Evolutionary conservation across 2,797 vertebrate species (phyloP).

Genomic region (Kryptopterus vitreolus): DNA sequence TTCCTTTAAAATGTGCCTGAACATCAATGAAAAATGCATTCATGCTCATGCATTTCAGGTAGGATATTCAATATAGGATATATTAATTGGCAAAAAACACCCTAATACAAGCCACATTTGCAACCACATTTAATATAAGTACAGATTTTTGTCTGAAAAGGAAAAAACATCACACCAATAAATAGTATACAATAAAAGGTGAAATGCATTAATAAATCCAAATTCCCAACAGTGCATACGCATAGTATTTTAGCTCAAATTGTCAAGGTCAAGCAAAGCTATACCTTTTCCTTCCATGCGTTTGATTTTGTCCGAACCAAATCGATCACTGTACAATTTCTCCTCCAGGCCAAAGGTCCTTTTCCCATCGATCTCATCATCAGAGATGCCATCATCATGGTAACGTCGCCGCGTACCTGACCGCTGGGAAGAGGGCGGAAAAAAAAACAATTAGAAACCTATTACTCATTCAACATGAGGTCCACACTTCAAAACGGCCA

Average conservation of each 20-base stretch:
- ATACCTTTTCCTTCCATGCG: slow-evolving; percentile 94
- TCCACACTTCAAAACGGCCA: not conserved
- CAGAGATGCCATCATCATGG: slow-evolving; percentile 95
- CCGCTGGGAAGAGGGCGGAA: slow-evolving; percentile 71
- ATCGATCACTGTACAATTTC: slow-evolving; percentile 87
- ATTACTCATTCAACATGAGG: not conserved
- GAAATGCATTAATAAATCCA: too few species aligned
- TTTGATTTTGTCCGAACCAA: slow-evolving; percentile 83
- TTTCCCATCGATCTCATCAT: slow-evolving; percentile 96
- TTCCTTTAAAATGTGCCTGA: not conserved
- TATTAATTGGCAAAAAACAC: too few species aligned
- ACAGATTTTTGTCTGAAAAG: too few species aligned
- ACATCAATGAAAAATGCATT: not conserved
- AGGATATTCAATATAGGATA: too few species aligned
- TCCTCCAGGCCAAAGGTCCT: slow-evolving; percentile 95
- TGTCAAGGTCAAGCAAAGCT: not conserved
- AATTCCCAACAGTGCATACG: too few species aligned
- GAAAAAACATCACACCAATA: too few species aligned
- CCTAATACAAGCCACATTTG: too few species aligned
- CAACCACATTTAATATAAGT: too few species aligned
- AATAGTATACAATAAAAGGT: too few species aligned
- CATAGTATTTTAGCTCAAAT: too few species aligned
- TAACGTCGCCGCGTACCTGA: slow-evolving; percentile 91
- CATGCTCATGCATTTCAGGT: too few species aligned
- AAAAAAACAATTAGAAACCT: not conserved